Evolutionary conservation across 2,797 vertebrate genomes (phyloP).

Genomic region (Cossypha caffra): DNA sequence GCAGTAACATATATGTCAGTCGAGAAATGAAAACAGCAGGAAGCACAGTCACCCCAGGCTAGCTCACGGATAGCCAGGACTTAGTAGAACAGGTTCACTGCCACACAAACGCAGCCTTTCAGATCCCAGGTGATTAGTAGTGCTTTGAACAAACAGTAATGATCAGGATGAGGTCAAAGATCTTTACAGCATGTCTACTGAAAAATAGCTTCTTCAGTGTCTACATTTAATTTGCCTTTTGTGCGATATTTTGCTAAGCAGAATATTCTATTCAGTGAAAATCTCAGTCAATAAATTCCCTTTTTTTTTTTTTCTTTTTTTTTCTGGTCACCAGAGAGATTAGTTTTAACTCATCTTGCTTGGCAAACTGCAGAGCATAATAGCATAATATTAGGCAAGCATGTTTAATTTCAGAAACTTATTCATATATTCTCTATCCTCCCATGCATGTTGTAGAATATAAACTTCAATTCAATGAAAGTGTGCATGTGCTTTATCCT

Average conservation of each 20-base stretch:
- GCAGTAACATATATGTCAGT: background rate
- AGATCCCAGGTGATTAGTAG: background rate
- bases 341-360: background rate
- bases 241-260: background rate
- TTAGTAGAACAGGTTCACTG: background rate
- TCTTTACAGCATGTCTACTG: background rate
- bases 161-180: background rate
- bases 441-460: background rate
- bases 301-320: background rate
- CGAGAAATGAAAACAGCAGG: rapidly evolving
- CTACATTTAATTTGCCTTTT: background rate
- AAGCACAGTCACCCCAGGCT: background rate
- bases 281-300: background rate
- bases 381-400: background rate
- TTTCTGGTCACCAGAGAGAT: background rate
- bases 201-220: background rate
- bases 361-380: background rate
- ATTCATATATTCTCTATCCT: background rate
- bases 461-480: background rate
- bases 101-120: background rate
- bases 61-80: background rate
- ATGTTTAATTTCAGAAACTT: background rate
- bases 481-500: background rate
- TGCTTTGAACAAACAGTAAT: background rate
- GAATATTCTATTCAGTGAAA: background rate